Evolutionary conservation across 2,888 invertebrate genomes (phyloP).

Genomic region (Hipparchia semele): DNA sequence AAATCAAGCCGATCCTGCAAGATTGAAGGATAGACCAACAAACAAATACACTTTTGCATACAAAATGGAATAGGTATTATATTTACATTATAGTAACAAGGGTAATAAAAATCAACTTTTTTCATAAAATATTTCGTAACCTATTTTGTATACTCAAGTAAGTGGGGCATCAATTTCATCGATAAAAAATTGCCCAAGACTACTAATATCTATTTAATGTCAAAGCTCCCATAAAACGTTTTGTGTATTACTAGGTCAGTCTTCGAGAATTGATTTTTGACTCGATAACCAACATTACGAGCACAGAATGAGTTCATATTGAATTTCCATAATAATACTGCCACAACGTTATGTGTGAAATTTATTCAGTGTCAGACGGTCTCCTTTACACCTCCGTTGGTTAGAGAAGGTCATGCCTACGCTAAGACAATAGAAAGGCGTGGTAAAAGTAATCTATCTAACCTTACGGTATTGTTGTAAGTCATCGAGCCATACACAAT

Average conservation of each 20-base stretch:
- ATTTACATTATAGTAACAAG: too few relatives aligned
- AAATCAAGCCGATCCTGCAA: too few relatives aligned
- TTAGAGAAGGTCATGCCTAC: constrained; percentile 42
- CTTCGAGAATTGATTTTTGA: constrained; percentile 16
- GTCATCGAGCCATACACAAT: too few relatives aligned
- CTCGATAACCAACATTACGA: constrained; percentile 28
- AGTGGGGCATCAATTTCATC: too few relatives aligned
- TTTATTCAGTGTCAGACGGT: constrained; percentile 50
- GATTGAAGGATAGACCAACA: too few relatives aligned
- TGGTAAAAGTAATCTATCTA: background rate
- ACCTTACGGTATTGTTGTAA: background rate
- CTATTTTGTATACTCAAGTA: too few relatives aligned
- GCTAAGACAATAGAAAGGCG: constrained; percentile 6
- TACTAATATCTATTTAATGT: background rate
- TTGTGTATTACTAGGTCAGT: background rate
- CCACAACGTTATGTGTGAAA: constrained; percentile 52
- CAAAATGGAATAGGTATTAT: too few relatives aligned
- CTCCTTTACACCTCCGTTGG: constrained; percentile 46
- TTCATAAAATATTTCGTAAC: too few relatives aligned
- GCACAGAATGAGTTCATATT: constrained; percentile 41
- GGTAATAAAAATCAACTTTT: too few relatives aligned
- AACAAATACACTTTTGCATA: too few relatives aligned
- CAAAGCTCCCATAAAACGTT: constrained; percentile 1
- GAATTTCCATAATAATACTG: constrained; percentile 53
- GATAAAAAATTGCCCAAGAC: too few relatives aligned